Conservation (phyloP, 2,797 vertebrate species). For the Notolepis coatsorum region DNA sequence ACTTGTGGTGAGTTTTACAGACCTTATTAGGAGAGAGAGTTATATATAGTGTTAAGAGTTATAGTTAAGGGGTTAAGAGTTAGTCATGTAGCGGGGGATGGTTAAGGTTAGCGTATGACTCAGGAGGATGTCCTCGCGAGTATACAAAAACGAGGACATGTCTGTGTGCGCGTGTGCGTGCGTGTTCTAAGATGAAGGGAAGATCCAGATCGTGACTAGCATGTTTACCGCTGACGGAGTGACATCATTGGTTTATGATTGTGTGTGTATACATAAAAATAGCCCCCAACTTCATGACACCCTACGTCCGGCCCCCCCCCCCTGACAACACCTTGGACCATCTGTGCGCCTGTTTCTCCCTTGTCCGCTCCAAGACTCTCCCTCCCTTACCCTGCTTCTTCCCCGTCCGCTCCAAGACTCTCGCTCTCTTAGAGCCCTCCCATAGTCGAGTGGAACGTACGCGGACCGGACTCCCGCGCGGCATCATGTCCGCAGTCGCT, state of each 20-base stretch:
- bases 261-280: constrained; percentile 38
- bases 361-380: constrained; percentile 42
- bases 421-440: too few species aligned
- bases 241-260: constrained; percentile 36
- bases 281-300: constrained; percentile 37
- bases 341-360: constrained; percentile 56
- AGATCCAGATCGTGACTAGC: constrained; percentile 28
- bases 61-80: too few species aligned
- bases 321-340: constrained; percentile 57
- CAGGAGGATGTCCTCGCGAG: background rate
- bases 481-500: too few species aligned
- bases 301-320: constrained; percentile 33
- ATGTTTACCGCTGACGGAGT: constrained; percentile 15
- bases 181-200: background rate
- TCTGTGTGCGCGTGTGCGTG: background rate
- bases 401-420: too few species aligned
- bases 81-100: too few species aligned
- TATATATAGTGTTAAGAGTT: background rate
- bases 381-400: background rate
- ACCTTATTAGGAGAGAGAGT: background rate
- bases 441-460: too few species aligned
- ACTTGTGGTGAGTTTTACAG: background rate
- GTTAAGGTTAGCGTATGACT: background rate
- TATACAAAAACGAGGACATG: background rate
- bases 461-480: too few species aligned